Evolutionary conservation across 2,888 invertebrate species (phyloP).

Genomic region (Blastobasis lacticolella): DNA sequence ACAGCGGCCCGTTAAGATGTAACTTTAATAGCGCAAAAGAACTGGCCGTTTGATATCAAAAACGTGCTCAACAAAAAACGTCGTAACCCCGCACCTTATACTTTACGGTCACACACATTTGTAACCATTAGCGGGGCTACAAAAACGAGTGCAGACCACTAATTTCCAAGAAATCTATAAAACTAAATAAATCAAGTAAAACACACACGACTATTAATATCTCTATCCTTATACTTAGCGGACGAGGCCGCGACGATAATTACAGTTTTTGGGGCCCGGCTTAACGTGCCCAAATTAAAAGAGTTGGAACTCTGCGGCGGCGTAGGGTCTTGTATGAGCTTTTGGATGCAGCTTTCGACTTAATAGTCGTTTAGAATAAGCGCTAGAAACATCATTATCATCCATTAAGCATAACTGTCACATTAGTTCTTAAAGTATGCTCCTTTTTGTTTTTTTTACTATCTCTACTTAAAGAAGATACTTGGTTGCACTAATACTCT

Average conservation of each 20-base stretch:
- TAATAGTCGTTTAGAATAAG: too few relatives aligned
- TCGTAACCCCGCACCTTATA: neutral
- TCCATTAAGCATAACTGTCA: too few relatives aligned
- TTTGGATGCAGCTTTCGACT: too few relatives aligned
- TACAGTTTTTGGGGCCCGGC: constrained; percentile 53
- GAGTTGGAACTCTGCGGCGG: constrained; percentile 28
- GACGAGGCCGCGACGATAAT: constrained; percentile 62
- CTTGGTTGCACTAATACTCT: too few relatives aligned
- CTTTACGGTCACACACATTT: constrained; percentile 43
- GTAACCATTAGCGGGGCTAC: constrained; percentile 53
- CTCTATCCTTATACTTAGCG: constrained; percentile 70
- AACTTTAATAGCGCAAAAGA: neutral
- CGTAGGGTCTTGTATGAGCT: neutral
- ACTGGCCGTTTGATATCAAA: neutral
- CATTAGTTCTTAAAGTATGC: too few relatives aligned
- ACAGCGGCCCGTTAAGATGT: neutral
- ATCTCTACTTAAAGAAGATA: too few relatives aligned
- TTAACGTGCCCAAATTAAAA: constrained; percentile 67
- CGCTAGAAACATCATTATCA: too few relatives aligned
- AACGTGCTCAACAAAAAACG: neutral
- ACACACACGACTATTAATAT: constrained; percentile 67
- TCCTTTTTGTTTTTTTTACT: too few relatives aligned
- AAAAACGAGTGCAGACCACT: constrained; percentile 52
- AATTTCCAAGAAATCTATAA: constrained; percentile 61
- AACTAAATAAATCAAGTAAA: constrained; percentile 66